These are phyloP conservation scores for Pardosa pseudoannulata DNA, from an alignment of 2,888 invertebrate species.

Conservation along the genomic window DNA sequence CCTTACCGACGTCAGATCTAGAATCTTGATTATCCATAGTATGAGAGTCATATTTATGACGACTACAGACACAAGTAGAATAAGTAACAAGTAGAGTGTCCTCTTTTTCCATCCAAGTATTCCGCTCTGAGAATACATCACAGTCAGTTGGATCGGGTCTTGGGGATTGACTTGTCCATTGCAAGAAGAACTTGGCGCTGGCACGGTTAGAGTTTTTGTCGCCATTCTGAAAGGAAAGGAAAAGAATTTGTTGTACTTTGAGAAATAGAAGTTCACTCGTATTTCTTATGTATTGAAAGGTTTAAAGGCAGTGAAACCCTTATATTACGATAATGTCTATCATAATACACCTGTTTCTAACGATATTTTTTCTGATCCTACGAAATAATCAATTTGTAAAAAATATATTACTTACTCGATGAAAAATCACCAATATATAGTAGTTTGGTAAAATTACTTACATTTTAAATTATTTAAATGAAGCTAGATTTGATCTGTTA, in stretches of 20 bases:
- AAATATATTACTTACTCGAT: too few relatives aligned
- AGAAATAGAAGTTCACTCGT: neutral
- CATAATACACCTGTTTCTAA: too few relatives aligned
- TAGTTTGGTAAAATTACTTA: too few relatives aligned
- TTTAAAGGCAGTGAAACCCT: too few relatives aligned
- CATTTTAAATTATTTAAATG: too few relatives aligned
- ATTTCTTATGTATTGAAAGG: too few relatives aligned
- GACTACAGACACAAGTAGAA: conserved; percentile 92
- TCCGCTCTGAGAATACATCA: conserved; percentile 79
- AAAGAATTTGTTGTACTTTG: neutral
- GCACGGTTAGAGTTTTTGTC: conserved; percentile 45
- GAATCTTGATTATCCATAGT: conserved; percentile 89
- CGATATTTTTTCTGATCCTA: too few relatives aligned
- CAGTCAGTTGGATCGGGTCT: conserved; percentile 27
- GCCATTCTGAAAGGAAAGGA: conserved; percentile 29
- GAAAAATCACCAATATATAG: too few relatives aligned
- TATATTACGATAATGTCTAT: too few relatives aligned
- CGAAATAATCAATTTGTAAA: too few relatives aligned
- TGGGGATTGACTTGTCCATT: conserved; percentile 38
- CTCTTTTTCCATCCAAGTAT: conserved; percentile 98
- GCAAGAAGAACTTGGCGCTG: conserved; percentile 36
- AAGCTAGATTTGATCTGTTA: too few relatives aligned
- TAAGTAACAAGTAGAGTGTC: conserved; percentile 93
- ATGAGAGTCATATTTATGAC: conserved; percentile 95
- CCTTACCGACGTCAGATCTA: conserved; percentile 69